Conservation (phyloP, 2,113 vertebrate genomes). For the Ia io region DNA sequence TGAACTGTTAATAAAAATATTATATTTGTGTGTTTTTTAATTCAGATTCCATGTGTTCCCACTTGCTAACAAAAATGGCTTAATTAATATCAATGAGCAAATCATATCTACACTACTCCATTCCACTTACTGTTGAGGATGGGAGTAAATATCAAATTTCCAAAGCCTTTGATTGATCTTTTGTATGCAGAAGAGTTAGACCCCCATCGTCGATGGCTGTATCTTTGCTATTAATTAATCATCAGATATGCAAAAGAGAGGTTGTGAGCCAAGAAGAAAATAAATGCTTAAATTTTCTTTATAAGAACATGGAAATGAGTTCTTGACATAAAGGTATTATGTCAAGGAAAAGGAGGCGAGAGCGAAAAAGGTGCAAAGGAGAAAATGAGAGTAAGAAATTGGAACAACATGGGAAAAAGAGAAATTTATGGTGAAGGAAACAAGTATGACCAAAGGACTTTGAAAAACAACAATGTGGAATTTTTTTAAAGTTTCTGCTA, state of each 20-base stretch:
- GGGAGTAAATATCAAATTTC: neutral
- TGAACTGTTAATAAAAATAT: neutral
- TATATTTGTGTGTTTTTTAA: neutral
- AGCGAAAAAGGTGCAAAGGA: neutral
- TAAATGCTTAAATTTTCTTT: neutral
- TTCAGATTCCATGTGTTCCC: neutral
- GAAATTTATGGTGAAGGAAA: neutral
- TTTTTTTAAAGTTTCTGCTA: neutral
- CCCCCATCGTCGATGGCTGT: rapidly evolving
- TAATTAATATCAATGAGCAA: neutral
- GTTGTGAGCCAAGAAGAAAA: neutral
- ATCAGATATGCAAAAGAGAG: neutral
- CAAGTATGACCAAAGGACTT: neutral
- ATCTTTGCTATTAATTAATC: neutral
- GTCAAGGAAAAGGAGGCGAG: neutral
- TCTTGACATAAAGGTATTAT: neutral
- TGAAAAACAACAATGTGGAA: neutral
- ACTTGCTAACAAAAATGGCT: neutral
- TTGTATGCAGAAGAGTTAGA: neutral
- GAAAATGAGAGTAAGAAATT: neutral
- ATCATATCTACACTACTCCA: neutral
- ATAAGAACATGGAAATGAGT: neutral
- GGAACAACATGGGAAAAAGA: neutral
- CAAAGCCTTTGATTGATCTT: neutral
- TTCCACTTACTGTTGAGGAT: neutral